phyloP scores from a whole-genome alignment of 2,113 vertebrate genomes.

The Oryzias curvinotus region DNA sequence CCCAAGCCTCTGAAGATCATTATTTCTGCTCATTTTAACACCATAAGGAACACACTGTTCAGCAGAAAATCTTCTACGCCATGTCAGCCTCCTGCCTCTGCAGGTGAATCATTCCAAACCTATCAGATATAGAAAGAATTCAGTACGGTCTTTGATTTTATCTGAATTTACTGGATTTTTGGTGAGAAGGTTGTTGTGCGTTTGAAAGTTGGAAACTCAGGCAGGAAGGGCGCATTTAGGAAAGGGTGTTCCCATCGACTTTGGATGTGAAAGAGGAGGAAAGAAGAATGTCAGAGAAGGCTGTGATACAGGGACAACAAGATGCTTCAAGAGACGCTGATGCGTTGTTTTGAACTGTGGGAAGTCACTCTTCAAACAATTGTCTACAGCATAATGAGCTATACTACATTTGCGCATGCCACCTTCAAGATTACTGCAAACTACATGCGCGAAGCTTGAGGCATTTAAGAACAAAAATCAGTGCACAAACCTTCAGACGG shows the following conservation, averaged over 20 bases:
- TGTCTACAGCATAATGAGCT: background rate
- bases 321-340: constrained; percentile 37
- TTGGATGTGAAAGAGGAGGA: constrained; percentile 32
- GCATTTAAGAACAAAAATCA: constrained; percentile 24
- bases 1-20: background rate
- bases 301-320: constrained; percentile 1
- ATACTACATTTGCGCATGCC: constrained; percentile 1
- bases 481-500: constrained; percentile 49
- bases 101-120: constrained; percentile 46
- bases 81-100: constrained; percentile 49
- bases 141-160: constrained; percentile 23
- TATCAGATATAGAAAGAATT: constrained; percentile 12
- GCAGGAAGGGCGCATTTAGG: constrained; percentile 23
- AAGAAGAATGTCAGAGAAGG: constrained; percentile 18
- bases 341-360: constrained; percentile 18
- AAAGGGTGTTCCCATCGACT: constrained; percentile 26
- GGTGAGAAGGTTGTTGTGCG: constrained; percentile 6
- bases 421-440: constrained; percentile 18
- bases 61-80: constrained; percentile 41
- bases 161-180: constrained; percentile 33
- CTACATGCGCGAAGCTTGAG: constrained; percentile 18
- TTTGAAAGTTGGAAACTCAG: constrained; percentile 19
- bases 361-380: constrained; percentile 3
- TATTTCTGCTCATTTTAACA: constrained; percentile 33
- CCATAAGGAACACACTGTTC: constrained; percentile 35